Conservation (phyloP, 2,113 vertebrate species). For the Brachionichthys hirsutus region DNA sequence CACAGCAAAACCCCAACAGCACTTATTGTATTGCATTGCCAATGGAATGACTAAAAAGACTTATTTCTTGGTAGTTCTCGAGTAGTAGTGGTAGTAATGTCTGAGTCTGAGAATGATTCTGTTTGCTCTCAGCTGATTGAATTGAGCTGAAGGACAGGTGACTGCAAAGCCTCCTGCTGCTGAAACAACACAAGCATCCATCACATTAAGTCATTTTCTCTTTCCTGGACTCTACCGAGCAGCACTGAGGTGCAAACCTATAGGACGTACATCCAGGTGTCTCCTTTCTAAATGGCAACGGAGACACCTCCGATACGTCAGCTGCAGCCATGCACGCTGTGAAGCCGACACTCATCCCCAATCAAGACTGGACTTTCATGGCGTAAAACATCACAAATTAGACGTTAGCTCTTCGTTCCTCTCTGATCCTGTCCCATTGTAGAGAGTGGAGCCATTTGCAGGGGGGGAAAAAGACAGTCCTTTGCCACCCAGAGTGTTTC, state of each 20-base stretch:
- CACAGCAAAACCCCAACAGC: too few species aligned
- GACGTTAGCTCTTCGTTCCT: slow-evolving; percentile 32
- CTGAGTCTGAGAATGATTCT: too few species aligned
- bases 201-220: neutral
- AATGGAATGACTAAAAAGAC: too few species aligned
- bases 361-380: slow-evolving; percentile 6
- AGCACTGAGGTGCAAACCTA: neutral
- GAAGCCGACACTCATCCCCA: neutral
- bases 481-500: slow-evolving; percentile 47
- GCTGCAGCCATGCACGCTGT: neutral
- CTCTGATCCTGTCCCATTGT: neutral
- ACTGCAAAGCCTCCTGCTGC: neutral
- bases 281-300: slow-evolving; percentile 4
- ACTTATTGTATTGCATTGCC: too few species aligned
- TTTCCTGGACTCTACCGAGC: neutral
- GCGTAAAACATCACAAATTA: slow-evolving; percentile 25
- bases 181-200: neutral
- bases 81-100: too few species aligned
- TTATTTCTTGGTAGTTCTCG: too few species aligned
- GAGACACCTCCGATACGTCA: slow-evolving; percentile 13
- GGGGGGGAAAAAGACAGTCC: slow-evolving; percentile 42
- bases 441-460: slow-evolving; percentile 35
- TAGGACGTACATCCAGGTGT: slow-evolving; percentile 10
- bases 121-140: too few species aligned
- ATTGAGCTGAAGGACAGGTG: too few species aligned